These are phyloP conservation scores for Brachyistius frenatus DNA, from an alignment of 2,113 vertebrate species.

Conservation along the genomic window DNA sequence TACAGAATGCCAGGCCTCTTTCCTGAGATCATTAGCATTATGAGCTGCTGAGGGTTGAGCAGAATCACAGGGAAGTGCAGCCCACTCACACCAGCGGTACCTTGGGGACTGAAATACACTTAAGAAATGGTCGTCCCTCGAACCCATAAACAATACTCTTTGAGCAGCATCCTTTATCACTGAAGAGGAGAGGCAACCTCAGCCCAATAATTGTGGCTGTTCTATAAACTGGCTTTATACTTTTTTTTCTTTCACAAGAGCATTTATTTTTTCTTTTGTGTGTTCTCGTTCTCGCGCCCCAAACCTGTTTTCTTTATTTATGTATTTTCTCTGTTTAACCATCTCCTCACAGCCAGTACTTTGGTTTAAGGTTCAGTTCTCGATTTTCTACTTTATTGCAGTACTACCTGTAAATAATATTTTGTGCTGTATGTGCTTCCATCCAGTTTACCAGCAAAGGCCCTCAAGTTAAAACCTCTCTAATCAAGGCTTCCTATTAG, in stretches of 20 bases:
- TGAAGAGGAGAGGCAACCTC: background rate
- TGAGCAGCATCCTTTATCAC: conserved; percentile 5
- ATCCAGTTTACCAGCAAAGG: background rate
- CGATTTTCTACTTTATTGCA: background rate
- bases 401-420: conserved; percentile 14
- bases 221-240: background rate
- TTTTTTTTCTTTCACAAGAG: background rate
- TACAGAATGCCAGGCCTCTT: conserved; percentile 43
- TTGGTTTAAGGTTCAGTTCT: background rate
- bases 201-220: background rate
- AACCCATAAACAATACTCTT: conserved; percentile 14
- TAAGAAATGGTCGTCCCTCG: conserved; percentile 15
- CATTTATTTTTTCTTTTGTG: background rate
- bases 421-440: background rate
- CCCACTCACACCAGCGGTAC: conserved; percentile 4
- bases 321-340: background rate
- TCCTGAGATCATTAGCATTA: conserved; percentile 58
- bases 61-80: background rate
- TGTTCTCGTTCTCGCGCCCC: background rate
- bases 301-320: background rate
- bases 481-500: background rate
- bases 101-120: conserved; percentile 20
- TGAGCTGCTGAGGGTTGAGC: conserved; percentile 27
- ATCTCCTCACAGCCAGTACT: background rate
- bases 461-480: background rate